Percentiles rank a stretch among this genome's conserved stretches.
Conservation (phyloP, 2,113 vertebrate genomes). For the Uria aalge region DNA sequence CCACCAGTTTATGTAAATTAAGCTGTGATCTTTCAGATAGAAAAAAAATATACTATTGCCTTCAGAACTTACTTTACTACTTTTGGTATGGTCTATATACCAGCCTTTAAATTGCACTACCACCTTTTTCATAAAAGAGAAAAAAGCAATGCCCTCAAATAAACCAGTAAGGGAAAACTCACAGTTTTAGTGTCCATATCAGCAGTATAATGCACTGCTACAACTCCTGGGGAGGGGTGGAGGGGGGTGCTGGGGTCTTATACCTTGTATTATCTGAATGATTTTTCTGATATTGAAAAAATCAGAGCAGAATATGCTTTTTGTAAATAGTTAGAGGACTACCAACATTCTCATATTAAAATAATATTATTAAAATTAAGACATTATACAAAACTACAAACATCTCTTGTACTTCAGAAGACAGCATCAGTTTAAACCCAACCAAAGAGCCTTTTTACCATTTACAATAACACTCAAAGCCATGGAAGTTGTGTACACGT, state of each 20-base stretch:
- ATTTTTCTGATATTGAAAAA: background rate
- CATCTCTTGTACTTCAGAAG: constrained; percentile 17
- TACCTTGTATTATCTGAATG: background rate
- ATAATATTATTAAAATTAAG: constrained; percentile 1
- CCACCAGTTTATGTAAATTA: constrained; percentile 24
- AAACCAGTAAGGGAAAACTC: background rate
- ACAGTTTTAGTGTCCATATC: background rate
- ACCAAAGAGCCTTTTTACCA: constrained; percentile 12
- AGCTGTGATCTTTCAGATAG: constrained; percentile 13
- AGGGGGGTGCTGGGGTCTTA: background rate
- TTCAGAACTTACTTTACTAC: background rate
- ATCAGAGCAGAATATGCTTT: background rate
- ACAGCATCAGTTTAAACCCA: background rate
- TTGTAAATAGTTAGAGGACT: background rate
- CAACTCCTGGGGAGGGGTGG: background rate
- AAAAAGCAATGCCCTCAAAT: background rate
- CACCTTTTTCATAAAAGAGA: background rate
- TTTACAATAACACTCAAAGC: constrained; percentile 60
- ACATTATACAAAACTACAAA: constrained; percentile 1
- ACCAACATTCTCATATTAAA: background rate
- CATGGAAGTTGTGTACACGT: constrained; percentile 42
- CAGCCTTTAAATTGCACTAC: background rate
- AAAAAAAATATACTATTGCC: background rate
- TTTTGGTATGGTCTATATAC: background rate
- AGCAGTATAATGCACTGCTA: background rate